Conservation (phyloP, 2,113 vertebrate species). For the Platysteira castanea region DNA sequence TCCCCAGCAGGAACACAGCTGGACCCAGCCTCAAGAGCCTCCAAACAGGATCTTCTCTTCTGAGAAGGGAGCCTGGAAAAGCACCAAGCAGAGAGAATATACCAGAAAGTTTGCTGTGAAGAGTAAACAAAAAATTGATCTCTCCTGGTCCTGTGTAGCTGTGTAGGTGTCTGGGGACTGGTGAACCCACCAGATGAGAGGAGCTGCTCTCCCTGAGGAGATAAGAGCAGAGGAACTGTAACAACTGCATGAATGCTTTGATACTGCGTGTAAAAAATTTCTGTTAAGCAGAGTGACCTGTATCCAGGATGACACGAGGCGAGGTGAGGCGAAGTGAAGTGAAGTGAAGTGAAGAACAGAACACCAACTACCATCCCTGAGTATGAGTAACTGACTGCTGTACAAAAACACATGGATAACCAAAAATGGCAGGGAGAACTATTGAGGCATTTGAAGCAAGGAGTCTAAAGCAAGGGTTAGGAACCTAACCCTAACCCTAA, state of each 20-base stretch:
- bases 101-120: neutral
- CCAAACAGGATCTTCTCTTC: neutral
- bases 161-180: neutral
- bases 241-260: neutral
- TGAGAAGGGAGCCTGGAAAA: neutral
- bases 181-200: neutral
- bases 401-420: neutral
- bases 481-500: neutral
- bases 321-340: neutral
- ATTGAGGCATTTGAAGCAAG: neutral
- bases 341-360: neutral
- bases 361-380: neutral
- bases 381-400: neutral
- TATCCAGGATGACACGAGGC: neutral
- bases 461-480: neutral
- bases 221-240: neutral
- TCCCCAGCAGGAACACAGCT: neutral
- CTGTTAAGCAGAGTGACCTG: neutral
- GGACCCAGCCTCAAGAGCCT: neutral
- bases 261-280: neutral
- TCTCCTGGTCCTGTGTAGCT: neutral
- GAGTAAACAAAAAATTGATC: neutral
- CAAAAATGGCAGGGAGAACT: neutral
- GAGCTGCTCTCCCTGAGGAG: neutral
- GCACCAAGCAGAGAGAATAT: neutral